These are phyloP conservation scores for Calameuta pallipes DNA, from an alignment of 2,888 invertebrate genomes.

Conservation along the genomic window DNA sequence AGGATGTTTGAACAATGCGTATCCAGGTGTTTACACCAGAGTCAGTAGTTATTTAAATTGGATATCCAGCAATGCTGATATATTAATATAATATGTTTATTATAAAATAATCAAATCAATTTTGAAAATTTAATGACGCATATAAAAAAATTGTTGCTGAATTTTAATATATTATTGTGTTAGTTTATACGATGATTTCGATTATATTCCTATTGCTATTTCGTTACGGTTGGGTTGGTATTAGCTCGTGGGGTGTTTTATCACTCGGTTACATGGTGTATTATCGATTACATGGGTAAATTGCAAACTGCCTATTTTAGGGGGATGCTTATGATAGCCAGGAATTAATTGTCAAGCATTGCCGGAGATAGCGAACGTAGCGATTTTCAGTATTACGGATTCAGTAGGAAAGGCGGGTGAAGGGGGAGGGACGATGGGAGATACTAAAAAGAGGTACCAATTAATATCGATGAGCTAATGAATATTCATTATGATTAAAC, in stretches of 20 bases:
- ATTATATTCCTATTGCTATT: background rate
- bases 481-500: slow-evolving; percentile 32
- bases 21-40: slow-evolving; percentile 60
- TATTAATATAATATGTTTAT: background rate
- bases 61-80: slow-evolving; percentile 40
- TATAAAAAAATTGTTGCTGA: background rate
- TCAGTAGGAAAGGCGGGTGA: background rate
- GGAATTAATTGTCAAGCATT: background rate
- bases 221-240: background rate
- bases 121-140: background rate
- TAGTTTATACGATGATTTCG: background rate
- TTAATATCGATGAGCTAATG: slow-evolving; percentile 12
- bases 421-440: background rate
- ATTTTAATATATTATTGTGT: background rate
- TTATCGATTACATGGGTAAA: background rate
- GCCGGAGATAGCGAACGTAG: slow-evolving; percentile 5
- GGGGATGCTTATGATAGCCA: background rate
- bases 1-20: slow-evolving; percentile 50
- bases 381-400: slow-evolving; percentile 10
- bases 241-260: background rate
- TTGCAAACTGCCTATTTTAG: background rate
- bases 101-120: background rate
- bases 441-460: background rate
- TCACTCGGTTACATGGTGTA: background rate
- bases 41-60: slow-evolving; percentile 47